Percentiles rank a stretch among this genome's conserved stretches.
phyloP scores from a whole-genome alignment of 1,140 invertebrate genomes.

The Patella vulgata region DNA sequence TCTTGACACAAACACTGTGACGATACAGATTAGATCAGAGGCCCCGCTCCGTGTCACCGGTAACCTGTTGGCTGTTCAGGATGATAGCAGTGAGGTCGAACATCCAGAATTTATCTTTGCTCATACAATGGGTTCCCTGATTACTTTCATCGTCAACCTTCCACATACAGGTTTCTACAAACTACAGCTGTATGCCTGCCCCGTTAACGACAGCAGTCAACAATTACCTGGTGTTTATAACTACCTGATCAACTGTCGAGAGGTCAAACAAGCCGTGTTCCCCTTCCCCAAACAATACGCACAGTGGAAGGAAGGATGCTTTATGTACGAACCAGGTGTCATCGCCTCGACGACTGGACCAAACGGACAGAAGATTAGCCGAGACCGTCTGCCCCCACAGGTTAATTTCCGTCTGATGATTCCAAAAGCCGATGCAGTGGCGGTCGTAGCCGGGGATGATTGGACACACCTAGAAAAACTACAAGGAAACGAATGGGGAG shows the following conservation, averaged over 20 bases:
- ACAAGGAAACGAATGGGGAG: slow-evolving; percentile 56
- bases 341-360: slow-evolving; percentile 34
- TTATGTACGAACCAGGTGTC: slow-evolving; percentile 57
- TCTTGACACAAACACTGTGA: slow-evolving; percentile 52
- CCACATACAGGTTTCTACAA: slow-evolving; percentile 63
- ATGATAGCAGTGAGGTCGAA: slow-evolving; percentile 39
- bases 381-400: slow-evolving; percentile 20
- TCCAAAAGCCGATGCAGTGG: slow-evolving; percentile 57
- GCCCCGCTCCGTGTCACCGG: slow-evolving; percentile 60
- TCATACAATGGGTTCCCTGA: slow-evolving; percentile 49
- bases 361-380: slow-evolving; percentile 18
- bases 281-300: slow-evolving; percentile 67
- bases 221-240: slow-evolving; percentile 66
- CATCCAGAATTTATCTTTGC: slow-evolving; percentile 62
- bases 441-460: slow-evolving; percentile 58
- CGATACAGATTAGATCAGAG: slow-evolving; percentile 51
- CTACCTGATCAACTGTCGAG: slow-evolving; percentile 63
- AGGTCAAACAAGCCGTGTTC: slow-evolving; percentile 42
- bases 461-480: slow-evolving; percentile 62
- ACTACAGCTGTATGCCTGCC: slow-evolving; percentile 64
- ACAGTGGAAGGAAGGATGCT: slow-evolving; percentile 68
- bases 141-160: slow-evolving; percentile 55
- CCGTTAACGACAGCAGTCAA: slow-evolving; percentile 57
- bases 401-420: slow-evolving; percentile 58
- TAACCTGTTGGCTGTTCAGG: slow-evolving; percentile 60